Evolutionary conservation across 35 echinoderm and acorn worm species (phyloP), one percentile per base, ranked within the genome.

Genomic region (Patiria miniata): DNA sequence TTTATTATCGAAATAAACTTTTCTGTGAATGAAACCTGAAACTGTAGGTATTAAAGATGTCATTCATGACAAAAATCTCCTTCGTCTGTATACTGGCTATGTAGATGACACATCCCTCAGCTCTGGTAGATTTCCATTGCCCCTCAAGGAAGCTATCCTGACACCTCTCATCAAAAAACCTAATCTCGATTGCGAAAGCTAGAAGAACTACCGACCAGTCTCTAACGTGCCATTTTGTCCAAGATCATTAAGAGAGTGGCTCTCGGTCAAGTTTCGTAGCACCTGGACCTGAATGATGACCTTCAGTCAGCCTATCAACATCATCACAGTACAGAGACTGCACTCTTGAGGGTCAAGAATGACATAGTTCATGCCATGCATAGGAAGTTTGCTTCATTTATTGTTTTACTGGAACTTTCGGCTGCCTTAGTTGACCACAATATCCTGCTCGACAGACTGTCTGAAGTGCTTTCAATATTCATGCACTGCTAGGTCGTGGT

Each of bases 381-480:
- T n/a, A n/a, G n/a, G n/a, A n/a, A n/a, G n/a, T n/a, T n/a, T n/a
- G n/a, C n/a, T n/a, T n/a, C n/a, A n/a, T n/a, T n/a, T n/a, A n/a
- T n/a, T n/a, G n/a, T n/a, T n/a, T n/a, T n/a, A n/a, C n/a, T n/a
- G n/a, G n/a, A n/a, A n/a, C n/a, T 93, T 29, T 73, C 21, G 52
- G 78, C 78, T 26, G 91, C 85, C 57, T 87, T 79, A 21, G 68
- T 93, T 23, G 91, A 88, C 61, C 91, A 93, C 59, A 68, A 80
- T n/a, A 54, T 93, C 26, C 39, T 91, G 36, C 77, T 91, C 36
- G 76, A n/a, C 81, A 40, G 83, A 33, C 69, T 91, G 33, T 51
- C 77, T 37, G 21, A 79, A 51, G 17, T 79, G 53, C 61, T 87
- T 59, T n/a, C n/a, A n/a, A n/a, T n/a, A n/a, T n/a, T n/a, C n/a